These are phyloP conservation scores for Cliona cf. orientalis DNA, from an alignment of 37 sponge, comb jelly and placozoan species.

Conservation along the genomic window DNA sequence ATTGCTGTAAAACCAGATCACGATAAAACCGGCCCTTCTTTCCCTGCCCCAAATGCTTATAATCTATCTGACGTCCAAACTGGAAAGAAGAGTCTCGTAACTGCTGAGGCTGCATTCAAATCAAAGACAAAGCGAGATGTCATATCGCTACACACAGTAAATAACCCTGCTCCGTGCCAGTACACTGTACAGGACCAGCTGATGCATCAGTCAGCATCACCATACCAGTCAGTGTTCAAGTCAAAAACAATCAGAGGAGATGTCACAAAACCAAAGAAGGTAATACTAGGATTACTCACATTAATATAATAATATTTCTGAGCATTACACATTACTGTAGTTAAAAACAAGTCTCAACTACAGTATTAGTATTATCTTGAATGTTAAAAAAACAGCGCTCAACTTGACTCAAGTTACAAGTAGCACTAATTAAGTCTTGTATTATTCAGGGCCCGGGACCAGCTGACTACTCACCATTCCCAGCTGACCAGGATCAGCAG, in stretches of 20 bases:
- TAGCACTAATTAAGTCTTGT: not conserved
- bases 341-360: not conserved
- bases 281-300: no score
- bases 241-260: slow-evolving; percentile 59
- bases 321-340: not conserved
- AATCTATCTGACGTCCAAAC: slow-evolving; percentile 7
- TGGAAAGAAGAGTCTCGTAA: not conserved
- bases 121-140: slow-evolving; percentile 46
- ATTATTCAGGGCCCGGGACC: slow-evolving; percentile 81
- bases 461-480: slow-evolving; percentile 65
- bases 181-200: slow-evolving; percentile 69
- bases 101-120: slow-evolving; percentile 67
- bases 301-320: no score
- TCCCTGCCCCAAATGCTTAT: slow-evolving; percentile 77
- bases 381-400: not conserved
- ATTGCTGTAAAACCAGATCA: slow-evolving; percentile 22
- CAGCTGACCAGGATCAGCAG: not conserved
- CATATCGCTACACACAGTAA: not conserved
- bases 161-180: slow-evolving; percentile 72
- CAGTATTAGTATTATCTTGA: not conserved
- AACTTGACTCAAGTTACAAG: not conserved
- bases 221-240: slow-evolving; percentile 68
- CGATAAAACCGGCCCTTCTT: not conserved
- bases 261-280: not conserved
- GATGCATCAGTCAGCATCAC: slow-evolving; percentile 33